Evolutionary conservation across 2,888 invertebrate species (phyloP).

Genomic region (Stenolophus ochropezus): DNA sequence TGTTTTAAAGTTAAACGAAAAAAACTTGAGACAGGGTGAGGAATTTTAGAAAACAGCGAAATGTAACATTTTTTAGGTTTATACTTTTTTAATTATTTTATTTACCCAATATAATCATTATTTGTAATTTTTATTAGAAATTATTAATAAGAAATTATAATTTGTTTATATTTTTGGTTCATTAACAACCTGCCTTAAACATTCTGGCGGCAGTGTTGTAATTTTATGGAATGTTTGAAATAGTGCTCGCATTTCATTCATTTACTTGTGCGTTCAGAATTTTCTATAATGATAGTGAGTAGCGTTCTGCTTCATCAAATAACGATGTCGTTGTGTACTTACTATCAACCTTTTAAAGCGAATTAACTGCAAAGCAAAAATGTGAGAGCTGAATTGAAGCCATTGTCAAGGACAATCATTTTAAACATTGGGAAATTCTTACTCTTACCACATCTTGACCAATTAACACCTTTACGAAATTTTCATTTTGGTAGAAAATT

Average conservation of each 20-base stretch:
- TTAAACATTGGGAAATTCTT: conserved; percentile 11
- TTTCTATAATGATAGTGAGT: neutral
- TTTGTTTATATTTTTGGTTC: too few species aligned
- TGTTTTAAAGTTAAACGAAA: too few species aligned
- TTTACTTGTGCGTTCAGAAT: neutral
- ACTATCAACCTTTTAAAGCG: neutral
- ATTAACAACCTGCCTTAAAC: too few species aligned
- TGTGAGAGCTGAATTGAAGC: conserved; percentile 7
- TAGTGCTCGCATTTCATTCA: neutral
- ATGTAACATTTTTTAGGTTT: too few species aligned
- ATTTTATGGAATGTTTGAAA: too few species aligned
- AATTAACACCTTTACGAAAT: conserved; percentile 27
- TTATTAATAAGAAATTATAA: too few species aligned
- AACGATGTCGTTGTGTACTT: neutral
- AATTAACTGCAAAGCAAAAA: neutral
- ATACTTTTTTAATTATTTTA: too few species aligned
- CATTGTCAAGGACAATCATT: conserved; percentile 25
- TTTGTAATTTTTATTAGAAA: too few species aligned
- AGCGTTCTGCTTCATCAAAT: conserved; percentile 7
- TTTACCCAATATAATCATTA: too few species aligned
- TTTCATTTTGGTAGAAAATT: conserved; percentile 12
- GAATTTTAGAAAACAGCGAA: too few species aligned
- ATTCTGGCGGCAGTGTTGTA: too few species aligned
- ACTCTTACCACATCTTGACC: neutral
- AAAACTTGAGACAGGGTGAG: too few species aligned